Evolutionary conservation across 2,888 invertebrate genomes (phyloP), one percentile per base, ranked within the genome.

Genomic region (Parochlus steinenii): DNA sequence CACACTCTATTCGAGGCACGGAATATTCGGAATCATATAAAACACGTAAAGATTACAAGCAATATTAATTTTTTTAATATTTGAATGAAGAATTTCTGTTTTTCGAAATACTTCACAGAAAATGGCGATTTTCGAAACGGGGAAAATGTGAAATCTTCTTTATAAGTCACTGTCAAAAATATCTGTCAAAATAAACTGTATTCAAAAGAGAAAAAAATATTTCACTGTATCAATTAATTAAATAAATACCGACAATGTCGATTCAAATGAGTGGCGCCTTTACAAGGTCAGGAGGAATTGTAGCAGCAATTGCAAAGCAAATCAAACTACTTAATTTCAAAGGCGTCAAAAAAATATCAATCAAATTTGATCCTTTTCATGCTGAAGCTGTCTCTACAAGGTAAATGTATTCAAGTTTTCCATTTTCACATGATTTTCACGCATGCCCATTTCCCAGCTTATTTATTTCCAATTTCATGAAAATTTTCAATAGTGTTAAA

Each of bases 281-380:
- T 42, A 57, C 59, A 43, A 67, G 73, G 46, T 76, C 78, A 1
- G 65, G 63, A 15, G 83, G 83, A 40, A 47, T 81, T 37, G 63
- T 73, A 33, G 70, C 76, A 48, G 80, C 82, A 27, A 76, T 85
- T 45, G 60, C 58, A 33, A 78, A 79, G 57, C 77, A 86, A 55
- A 46, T 83, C 35, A 71, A 64, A 51, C 48, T 54, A 42, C 56
- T 87, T 7, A 81, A 78, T 63, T 63, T 87, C 39, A 80, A 80
- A 54, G 81, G 81, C 27, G 77, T 81, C 1, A 76, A 77, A 48
- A 69, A 71, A 56, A 69, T 89, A 40, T 69, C 71, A 33, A 70
- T 85, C 33, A 72, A 74, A 57, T 86, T 87, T 51, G 87, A 89
- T 61, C 87, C 89, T 4, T 87, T 87, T 56, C 67, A 72, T 46